These are phyloP conservation scores for Xylota segnis DNA, from an alignment of 2,888 invertebrate species.

Conservation along the genomic window DNA sequence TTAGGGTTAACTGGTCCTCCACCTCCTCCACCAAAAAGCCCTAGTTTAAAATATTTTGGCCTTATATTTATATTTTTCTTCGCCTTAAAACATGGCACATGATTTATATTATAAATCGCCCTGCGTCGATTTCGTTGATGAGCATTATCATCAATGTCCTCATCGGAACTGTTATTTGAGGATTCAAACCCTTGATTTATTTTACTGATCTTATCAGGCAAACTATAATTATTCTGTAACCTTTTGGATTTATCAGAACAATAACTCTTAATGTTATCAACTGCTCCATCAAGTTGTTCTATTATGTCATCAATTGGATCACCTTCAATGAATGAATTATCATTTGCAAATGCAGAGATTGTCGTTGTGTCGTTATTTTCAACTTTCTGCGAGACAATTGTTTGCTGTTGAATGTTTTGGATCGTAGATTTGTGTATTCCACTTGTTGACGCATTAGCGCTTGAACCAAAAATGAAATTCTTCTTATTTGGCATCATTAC, in stretches of 20 bases:
- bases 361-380: slow-evolving; percentile 69
- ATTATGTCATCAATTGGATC: slow-evolving; percentile 83
- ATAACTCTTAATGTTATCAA: slow-evolving; percentile 77
- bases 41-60: slow-evolving; percentile 80
- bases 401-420: slow-evolving; percentile 78
- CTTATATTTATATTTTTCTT: slow-evolving; percentile 18
- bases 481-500: slow-evolving; percentile 86
- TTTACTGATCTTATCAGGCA: slow-evolving; percentile 82
- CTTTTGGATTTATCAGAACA: slow-evolving; percentile 61
- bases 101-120: slow-evolving; percentile 26
- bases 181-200: slow-evolving; percentile 77
- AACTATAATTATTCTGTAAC: not conserved
- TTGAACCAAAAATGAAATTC: slow-evolving; percentile 85
- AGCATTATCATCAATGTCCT: slow-evolving; percentile 74
- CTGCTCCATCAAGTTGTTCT: slow-evolving; percentile 82
- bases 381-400: slow-evolving; percentile 77
- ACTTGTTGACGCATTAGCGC: slow-evolving; percentile 70
- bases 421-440: slow-evolving; percentile 60
- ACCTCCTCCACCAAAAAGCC: slow-evolving; percentile 78
- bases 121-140: slow-evolving; percentile 9
- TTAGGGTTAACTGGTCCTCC: slow-evolving; percentile 68
- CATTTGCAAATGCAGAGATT: slow-evolving; percentile 78
- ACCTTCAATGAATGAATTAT: slow-evolving; percentile 78
- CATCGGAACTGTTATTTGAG: slow-evolving; percentile 14
- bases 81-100: slow-evolving; percentile 23